Conservation (phyloP, 1,140 invertebrate species). For the Drosophila littoralis region DNA sequence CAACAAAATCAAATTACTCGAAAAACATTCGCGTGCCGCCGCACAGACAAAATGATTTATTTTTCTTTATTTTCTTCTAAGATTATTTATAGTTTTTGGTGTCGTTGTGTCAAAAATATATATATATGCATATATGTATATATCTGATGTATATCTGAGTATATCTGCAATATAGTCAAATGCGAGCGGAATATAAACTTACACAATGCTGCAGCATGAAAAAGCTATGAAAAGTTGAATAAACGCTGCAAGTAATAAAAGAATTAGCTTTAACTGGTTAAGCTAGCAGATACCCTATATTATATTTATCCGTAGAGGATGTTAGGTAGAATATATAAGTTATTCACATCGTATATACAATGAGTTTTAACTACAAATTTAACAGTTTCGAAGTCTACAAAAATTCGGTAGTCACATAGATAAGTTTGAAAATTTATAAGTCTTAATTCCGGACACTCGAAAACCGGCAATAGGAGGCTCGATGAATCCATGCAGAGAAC, state of each 20-base stretch:
- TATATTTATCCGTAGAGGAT: too few relatives aligned
- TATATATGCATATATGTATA: not conserved
- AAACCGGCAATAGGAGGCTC: too few relatives aligned
- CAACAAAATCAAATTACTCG: slow-evolving; percentile 32
- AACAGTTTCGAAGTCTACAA: too few relatives aligned
- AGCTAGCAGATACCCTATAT: not conserved
- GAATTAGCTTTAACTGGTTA: not conserved
- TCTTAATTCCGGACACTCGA: too few relatives aligned
- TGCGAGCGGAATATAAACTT: slow-evolving; percentile 3
- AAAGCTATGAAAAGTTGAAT: slow-evolving; percentile 5
- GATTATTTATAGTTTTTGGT: slow-evolving; percentile 39
- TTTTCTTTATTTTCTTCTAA: slow-evolving; percentile 25
- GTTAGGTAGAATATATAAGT: too few relatives aligned
- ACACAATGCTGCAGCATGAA: not conserved
- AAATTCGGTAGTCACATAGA: too few relatives aligned
- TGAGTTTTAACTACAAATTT: too few relatives aligned
- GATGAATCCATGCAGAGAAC: too few relatives aligned
- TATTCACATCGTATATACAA: too few relatives aligned
- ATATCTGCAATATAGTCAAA: slow-evolving; percentile 4
- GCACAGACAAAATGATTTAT: slow-evolving; percentile 70
- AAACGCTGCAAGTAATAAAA: not conserved
- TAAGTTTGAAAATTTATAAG: too few relatives aligned
- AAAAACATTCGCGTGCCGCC: slow-evolving; percentile 69
- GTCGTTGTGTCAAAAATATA: slow-evolving; percentile 61
- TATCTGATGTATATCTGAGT: not conserved